Conservation (phyloP, 2,797 vertebrate genomes). For the Astyanax mexicanus region DNA sequence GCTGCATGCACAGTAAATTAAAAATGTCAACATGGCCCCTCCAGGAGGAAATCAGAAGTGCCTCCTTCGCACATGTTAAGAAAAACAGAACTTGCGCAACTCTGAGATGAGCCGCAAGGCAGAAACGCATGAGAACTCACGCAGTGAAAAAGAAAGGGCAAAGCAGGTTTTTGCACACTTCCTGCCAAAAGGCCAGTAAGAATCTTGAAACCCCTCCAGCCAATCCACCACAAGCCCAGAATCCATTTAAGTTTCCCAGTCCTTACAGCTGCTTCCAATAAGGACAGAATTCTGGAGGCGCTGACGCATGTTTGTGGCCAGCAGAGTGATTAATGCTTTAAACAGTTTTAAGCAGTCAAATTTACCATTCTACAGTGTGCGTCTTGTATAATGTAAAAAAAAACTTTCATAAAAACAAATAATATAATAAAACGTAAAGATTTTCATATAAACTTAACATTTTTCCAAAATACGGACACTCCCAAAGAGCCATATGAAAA, state of each 20-base stretch:
- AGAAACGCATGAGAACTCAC: slow-evolving; percentile 54
- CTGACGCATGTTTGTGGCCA: background rate
- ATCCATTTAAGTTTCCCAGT: background rate
- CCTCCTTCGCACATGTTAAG: slow-evolving; percentile 16
- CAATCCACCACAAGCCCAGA: slow-evolving; percentile 6
- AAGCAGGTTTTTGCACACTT: slow-evolving; percentile 43
- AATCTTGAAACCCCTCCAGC: slow-evolving; percentile 27
- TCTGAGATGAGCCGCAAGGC: slow-evolving; percentile 61
- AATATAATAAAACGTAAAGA: too few relatives aligned
- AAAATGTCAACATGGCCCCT: background rate
- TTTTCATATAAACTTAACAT: too few relatives aligned
- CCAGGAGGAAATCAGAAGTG: slow-evolving; percentile 5
- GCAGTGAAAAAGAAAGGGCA: slow-evolving; percentile 37
- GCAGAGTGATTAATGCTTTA: background rate
- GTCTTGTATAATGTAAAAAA: background rate
- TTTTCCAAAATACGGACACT: background rate
- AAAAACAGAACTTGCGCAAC: slow-evolving; percentile 54
- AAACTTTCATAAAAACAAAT: background rate
- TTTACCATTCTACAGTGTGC: too few relatives aligned
- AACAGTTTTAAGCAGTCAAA: background rate
- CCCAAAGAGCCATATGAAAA: background rate
- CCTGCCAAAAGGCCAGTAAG: slow-evolving; percentile 24
- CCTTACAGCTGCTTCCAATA: background rate
- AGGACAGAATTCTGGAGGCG: background rate
- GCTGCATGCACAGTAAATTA: background rate